These are phyloP conservation scores for Augiades crinisus DNA, from an alignment of 2,888 invertebrate genomes.

Conservation along the genomic window DNA sequence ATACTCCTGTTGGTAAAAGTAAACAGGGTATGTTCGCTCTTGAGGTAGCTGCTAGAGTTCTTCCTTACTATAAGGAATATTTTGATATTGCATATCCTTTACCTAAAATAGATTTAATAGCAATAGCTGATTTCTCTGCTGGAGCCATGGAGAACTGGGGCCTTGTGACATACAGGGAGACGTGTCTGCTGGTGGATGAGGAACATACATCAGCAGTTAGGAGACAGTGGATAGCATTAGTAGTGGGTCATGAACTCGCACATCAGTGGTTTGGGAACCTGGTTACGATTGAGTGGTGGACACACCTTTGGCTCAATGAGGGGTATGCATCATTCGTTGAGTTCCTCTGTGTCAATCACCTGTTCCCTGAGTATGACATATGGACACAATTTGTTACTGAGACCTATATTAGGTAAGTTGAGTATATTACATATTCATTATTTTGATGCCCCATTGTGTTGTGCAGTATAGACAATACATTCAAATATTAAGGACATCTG, in stretches of 20 bases:
- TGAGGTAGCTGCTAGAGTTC: slow-evolving; percentile 93
- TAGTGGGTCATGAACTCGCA: slow-evolving; percentile 95
- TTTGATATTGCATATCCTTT: slow-evolving; percentile 97
- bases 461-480: neutral
- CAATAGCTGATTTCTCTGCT: slow-evolving; percentile 96
- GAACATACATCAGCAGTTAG: slow-evolving; percentile 92
- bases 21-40: slow-evolving; percentile 96
- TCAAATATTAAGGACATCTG: neutral
- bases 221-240: slow-evolving; percentile 93
- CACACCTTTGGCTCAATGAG: slow-evolving; percentile 97
- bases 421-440: slow-evolving; percentile 3
- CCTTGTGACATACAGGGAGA: slow-evolving; percentile 94
- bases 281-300: slow-evolving; percentile 99
- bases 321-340: slow-evolving; percentile 98
- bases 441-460: neutral
- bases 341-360: slow-evolving; percentile 94
- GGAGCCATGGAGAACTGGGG: slow-evolving; percentile 99
- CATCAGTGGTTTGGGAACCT: slow-evolving; percentile 99
- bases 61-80: slow-evolving; percentile 97
- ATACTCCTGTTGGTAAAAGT: slow-evolving; percentile 94
- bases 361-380: slow-evolving; percentile 97
- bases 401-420: slow-evolving; percentile 85
- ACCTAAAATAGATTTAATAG: slow-evolving; percentile 98
- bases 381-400: slow-evolving; percentile 98
- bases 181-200: slow-evolving; percentile 94